Base-by-base conservation (phyloP, 1,140 invertebrate genomes). In the Bemisia tabaci region DNA sequence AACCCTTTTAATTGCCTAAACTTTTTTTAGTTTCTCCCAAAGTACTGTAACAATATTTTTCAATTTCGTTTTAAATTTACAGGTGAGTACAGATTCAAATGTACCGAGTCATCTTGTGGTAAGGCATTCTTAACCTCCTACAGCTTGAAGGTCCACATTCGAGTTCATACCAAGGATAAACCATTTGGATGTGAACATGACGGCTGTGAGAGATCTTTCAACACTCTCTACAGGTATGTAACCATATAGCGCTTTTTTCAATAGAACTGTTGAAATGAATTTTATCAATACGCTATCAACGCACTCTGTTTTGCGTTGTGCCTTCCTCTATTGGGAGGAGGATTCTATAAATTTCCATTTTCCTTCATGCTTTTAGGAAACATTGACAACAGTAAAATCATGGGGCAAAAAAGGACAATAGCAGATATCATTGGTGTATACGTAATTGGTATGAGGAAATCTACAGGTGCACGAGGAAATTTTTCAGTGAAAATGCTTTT, bases 71-170 rank as follows among this genome's bases (percentile, higher is more conserved):
- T 48, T 17, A 48, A 48, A 48, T 62, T 82, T 83, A 72, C 81
- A 95, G 93, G 93, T 74, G 93, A 97, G 82, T 96, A 91, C 80
- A 87, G 89, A 73, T 97, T 96, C 80, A 89, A 92, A 78, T 97
- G 94, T 79, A 84, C 87, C 26, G 87, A 94, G 76, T 82, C 85
- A 66, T 85, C 83, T 69, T 97, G 95, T 80, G 89, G 89, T 59
- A 97, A 97, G 80, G 89, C 90, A 63, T 97, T 97, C 80, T 82
- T 97, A 24, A 96, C 94, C 12, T 96, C 90, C 33, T 96, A 96
- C 80, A 94, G 92, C 78, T 79, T 97, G 66, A 95, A 95, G 81
- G 94, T 97, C 71, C 95, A 97, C 78, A 86, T 94, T 66, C 81
- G 94, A 71, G 93, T 96, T 65, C 95, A 97, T 78, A 96, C 94